These are phyloP conservation scores for Listronotus oregonensis DNA, from an alignment of 1,140 invertebrate genomes.

Conservation along the genomic window DNA sequence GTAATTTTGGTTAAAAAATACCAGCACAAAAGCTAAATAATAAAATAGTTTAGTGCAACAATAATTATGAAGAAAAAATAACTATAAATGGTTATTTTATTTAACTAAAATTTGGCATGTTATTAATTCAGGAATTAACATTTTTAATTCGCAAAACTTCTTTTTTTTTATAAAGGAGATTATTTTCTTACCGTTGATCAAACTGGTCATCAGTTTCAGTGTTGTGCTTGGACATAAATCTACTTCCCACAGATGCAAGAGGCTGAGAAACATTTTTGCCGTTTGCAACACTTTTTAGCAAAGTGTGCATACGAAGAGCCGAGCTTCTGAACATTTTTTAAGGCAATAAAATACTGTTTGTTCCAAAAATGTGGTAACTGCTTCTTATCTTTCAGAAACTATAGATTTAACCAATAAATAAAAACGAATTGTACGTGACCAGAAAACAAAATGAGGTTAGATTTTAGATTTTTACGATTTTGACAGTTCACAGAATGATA, in stretches of 20 bases:
- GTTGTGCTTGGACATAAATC: constrained; percentile 39
- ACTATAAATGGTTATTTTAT: neutral
- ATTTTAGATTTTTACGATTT: neutral
- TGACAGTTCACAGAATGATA: constrained; percentile 4
- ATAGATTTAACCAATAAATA: neutral
- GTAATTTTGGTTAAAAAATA: neutral
- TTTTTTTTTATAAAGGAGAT: neutral
- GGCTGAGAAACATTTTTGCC: constrained; percentile 8
- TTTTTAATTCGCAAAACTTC: neutral
- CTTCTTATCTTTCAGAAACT: neutral
- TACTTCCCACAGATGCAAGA: constrained; percentile 3
- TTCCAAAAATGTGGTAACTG: neutral
- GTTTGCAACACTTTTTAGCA: constrained; percentile 38
- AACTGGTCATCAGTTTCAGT: constrained; percentile 55
- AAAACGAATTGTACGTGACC: neutral
- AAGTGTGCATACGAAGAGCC: constrained; percentile 38
- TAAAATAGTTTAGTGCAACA: neutral
- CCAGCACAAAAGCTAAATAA: neutral
- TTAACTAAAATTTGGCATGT: neutral
- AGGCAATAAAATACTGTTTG: constrained; percentile 2
- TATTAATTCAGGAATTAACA: neutral
- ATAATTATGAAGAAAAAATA: too few relatives aligned
- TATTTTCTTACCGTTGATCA: constrained; percentile 40
- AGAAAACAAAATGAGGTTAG: constrained; percentile 7
- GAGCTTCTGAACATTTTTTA: constrained; percentile 49